These are phyloP conservation scores for Entosphenus tridentatus DNA, from an alignment of 2,113 vertebrate species.

Conservation along the genomic window DNA sequence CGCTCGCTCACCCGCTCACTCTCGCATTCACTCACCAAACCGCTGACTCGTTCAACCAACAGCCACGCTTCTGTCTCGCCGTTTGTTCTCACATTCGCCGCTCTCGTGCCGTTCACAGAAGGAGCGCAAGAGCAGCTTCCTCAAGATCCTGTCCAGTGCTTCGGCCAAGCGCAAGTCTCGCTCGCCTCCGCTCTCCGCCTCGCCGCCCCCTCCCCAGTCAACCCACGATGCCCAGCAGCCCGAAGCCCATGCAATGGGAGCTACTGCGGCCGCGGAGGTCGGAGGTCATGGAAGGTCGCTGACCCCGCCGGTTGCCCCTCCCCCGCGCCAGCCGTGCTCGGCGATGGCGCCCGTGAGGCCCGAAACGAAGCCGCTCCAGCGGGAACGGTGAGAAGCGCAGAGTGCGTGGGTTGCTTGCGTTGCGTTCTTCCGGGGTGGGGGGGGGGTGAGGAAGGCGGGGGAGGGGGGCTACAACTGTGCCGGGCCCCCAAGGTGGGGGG, in stretches of 20 bases:
- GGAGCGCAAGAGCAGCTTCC: constrained; percentile 15
- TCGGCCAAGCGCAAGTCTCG: constrained; percentile 80
- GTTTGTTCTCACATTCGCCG: too few relatives aligned
- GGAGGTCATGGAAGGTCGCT: constrained; percentile 40
- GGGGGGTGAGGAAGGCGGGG: too few relatives aligned
- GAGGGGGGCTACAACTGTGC: too few relatives aligned
- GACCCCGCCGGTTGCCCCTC: constrained; percentile 64
- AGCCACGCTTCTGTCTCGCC: too few relatives aligned
- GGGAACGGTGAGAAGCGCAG: constrained; percentile 46
- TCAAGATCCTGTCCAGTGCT: constrained; percentile 73
- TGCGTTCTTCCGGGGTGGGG: too few relatives aligned
- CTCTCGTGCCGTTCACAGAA: neutral
- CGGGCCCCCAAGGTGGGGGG: too few relatives aligned
- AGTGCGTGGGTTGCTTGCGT: neutral
- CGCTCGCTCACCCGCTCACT: too few relatives aligned
- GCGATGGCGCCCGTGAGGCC: constrained; percentile 51
- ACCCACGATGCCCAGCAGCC: constrained; percentile 35
- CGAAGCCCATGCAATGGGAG: constrained; percentile 18
- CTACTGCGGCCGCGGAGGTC: constrained; percentile 29
- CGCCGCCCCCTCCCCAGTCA: constrained; percentile 21
- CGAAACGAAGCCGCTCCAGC: constrained; percentile 60
- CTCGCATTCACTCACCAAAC: too few relatives aligned
- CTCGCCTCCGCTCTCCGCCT: constrained; percentile 49
- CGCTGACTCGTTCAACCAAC: too few relatives aligned
- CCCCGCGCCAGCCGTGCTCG: constrained; percentile 35